Conservation (phyloP, 2,888 invertebrate species). For the Drosophila yooni region DNA sequence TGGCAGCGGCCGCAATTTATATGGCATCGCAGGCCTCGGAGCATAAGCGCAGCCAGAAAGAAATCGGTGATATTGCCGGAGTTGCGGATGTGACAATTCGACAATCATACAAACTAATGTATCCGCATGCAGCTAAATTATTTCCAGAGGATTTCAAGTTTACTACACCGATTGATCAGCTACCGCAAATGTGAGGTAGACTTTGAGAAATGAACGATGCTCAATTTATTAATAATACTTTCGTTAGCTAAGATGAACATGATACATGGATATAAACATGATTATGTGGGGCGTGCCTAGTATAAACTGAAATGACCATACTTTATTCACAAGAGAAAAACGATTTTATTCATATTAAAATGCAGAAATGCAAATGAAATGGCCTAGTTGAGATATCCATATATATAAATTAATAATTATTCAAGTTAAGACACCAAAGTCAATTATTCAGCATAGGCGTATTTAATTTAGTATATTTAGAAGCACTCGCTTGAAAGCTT, state of each 20-base stretch:
- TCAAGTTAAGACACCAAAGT: constrained; percentile 12
- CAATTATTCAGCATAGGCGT: constrained; percentile 45
- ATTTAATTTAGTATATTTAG: constrained; percentile 42
- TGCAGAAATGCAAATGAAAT: constrained; percentile 25
- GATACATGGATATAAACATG: constrained; percentile 22
- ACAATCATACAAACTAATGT: constrained; percentile 98
- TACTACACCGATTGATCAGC: constrained; percentile 95
- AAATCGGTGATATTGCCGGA: constrained; percentile 99
- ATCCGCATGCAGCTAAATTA: constrained; percentile 95
- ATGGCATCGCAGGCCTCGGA: constrained; percentile 99
- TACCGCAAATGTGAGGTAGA: constrained; percentile 91
- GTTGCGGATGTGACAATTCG: constrained; percentile 99
- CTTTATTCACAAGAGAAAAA: constrained; percentile 38
- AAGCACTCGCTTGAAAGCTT: constrained; percentile 60
- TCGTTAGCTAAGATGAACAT: constrained; percentile 23
- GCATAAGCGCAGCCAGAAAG: constrained; percentile 98
- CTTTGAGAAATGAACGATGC: constrained; percentile 46
- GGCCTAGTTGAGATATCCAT: constrained; percentile 9
- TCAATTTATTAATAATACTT: constrained; percentile 55
- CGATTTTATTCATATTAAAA: constrained; percentile 53
- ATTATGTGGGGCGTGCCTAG: constrained; percentile 38
- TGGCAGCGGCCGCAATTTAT: constrained; percentile 99
- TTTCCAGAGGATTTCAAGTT: constrained; percentile 99
- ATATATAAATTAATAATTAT: constrained; percentile 3
- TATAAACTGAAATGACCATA: constrained; percentile 38